A percentile compares a stretch with the other conserved stretches of the same genome.
These are phyloP conservation scores for Galbula dea DNA, from an alignment of 2,113 vertebrate genomes.

Conservation along the genomic window DNA sequence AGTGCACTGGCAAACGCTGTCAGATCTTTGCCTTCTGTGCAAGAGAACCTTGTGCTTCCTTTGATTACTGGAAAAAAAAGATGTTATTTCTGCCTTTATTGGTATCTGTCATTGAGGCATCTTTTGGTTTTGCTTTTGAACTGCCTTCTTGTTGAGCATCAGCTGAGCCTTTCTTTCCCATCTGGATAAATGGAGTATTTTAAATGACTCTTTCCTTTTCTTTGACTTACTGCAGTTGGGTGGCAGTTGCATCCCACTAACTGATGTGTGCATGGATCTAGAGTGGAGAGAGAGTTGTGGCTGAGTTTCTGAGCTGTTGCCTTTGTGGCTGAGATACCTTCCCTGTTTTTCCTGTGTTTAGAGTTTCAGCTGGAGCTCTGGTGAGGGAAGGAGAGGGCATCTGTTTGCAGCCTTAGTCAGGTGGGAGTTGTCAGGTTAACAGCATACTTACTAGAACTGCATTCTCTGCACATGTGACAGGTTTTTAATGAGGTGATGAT, in stretches of 20 bases:
- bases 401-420: background rate
- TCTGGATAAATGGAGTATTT: background rate
- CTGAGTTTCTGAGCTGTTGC: background rate
- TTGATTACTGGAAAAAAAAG: background rate
- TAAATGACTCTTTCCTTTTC: background rate
- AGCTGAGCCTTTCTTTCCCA: background rate
- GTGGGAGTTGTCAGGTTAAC: constrained; percentile 12
- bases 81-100: background rate
- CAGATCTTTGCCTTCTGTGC: background rate
- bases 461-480: background rate
- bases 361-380: background rate
- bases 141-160: background rate
- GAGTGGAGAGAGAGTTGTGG: background rate
- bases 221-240: background rate
- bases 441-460: background rate
- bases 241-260: constrained; percentile 13
- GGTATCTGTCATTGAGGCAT: background rate
- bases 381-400: background rate
- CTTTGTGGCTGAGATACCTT: background rate
- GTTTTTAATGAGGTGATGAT: constrained; percentile 49
- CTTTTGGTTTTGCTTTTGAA: constrained; percentile 42
- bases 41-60: background rate
- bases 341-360: background rate
- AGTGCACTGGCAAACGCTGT: background rate
- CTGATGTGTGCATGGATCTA: background rate